Percentiles rank a stretch among this genome's conserved stretches.
Evolutionary conservation across 2,113 vertebrate species (phyloP).

Genomic region (Morone saxatilis): DNA sequence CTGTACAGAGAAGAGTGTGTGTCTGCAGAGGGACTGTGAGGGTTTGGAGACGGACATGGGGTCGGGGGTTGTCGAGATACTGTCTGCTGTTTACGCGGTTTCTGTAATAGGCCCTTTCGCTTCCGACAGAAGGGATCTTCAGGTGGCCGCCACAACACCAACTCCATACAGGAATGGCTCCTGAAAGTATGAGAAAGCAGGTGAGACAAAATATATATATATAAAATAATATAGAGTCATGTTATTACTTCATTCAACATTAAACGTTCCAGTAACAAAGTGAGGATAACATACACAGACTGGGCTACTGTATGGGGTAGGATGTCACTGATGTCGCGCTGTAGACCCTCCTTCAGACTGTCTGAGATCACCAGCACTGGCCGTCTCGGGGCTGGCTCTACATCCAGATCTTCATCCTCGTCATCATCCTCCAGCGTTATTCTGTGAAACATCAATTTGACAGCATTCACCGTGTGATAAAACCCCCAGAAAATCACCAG

Average conservation of each 20-base stretch:
- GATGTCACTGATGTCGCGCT: constrained; percentile 85
- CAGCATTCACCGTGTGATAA: background rate
- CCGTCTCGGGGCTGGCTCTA: constrained; percentile 78
- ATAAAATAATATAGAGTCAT: background rate
- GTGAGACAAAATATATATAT: background rate
- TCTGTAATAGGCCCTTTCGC: constrained; percentile 81
- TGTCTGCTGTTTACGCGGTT: constrained; percentile 80
- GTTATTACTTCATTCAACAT: background rate
- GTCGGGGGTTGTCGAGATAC: constrained; percentile 67
- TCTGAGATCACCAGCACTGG: constrained; percentile 86
- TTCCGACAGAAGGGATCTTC: constrained; percentile 81
- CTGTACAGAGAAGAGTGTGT: constrained; percentile 60
- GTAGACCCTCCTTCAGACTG: constrained; percentile 85
- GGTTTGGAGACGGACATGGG: constrained; percentile 65
- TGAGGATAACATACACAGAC: constrained; percentile 81
- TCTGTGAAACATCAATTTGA: constrained; percentile 67
- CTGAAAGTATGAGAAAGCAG: constrained; percentile 52
- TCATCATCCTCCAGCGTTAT: constrained; percentile 86
- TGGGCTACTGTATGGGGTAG: constrained; percentile 86
- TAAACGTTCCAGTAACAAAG: background rate
- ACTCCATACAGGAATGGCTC: constrained; percentile 87
- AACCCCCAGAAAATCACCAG: background rate
- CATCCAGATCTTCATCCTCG: constrained; percentile 83
- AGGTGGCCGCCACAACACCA: constrained; percentile 87
- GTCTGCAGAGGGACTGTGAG: constrained; percentile 56